Percentiles rank a stretch among this genome's conserved stretches.
Conservation (phyloP, 2,797 vertebrate genomes). For the Chiloscyllium punctatum region DNA sequence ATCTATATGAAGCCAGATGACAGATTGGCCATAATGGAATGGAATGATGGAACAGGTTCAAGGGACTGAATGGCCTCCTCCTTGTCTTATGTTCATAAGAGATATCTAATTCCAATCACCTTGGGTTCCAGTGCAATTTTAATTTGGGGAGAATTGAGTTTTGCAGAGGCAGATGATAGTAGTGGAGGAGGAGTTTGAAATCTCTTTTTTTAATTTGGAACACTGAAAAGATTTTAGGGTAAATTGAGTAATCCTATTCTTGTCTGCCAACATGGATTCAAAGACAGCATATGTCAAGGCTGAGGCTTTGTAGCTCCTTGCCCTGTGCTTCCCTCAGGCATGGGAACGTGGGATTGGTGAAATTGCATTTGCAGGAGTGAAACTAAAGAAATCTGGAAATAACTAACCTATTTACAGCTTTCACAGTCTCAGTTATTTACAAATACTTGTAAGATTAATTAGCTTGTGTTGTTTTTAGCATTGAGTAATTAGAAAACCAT, state of each 20-base stretch:
- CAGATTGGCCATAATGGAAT: too few species aligned
- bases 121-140: not conserved
- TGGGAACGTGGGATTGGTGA: not conserved
- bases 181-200: not conserved
- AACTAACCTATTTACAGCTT: not conserved
- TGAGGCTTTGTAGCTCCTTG: not conserved
- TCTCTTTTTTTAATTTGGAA: not conserved
- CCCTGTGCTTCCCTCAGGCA: not conserved
- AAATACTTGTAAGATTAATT: not conserved
- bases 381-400: not conserved
- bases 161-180: not conserved
- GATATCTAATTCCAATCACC: not conserved
- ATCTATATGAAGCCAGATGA: too few species aligned
- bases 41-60: too few species aligned
- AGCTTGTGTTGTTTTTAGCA: not conserved
- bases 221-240: not conserved
- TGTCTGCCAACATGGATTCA: not conserved
- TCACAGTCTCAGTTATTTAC: not conserved
- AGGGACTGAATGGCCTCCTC: too few species aligned
- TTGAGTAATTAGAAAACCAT: not conserved
- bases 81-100: too few species aligned
- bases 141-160: not conserved
- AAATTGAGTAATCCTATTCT: not conserved
- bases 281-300: not conserved
- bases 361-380: not conserved